Percentiles rank a stretch among this genome's conserved stretches.
phyloP scores from a whole-genome alignment of 2,797 vertebrate genomes.

The Macroramphosus scolopax region DNA sequence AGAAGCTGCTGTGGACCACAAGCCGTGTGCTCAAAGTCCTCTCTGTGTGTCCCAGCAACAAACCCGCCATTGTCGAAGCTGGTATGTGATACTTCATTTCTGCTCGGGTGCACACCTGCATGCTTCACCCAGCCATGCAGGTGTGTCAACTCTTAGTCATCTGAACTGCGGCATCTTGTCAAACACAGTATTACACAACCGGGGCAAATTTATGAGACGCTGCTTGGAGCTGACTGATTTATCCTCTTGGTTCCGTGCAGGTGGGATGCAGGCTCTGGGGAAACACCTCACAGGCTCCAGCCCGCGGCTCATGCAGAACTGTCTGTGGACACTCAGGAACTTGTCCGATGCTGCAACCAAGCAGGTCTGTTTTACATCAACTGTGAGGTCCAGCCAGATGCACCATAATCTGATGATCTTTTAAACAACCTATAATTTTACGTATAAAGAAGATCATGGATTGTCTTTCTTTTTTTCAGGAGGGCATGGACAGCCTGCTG shows the following conservation, averaged over 20 bases:
- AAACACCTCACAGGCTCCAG: conserved; percentile 98
- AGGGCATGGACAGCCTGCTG: conserved; percentile 98
- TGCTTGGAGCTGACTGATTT: too few relatives aligned
- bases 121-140: too few relatives aligned
- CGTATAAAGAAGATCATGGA: too few relatives aligned
- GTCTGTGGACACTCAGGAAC: conserved; percentile 99
- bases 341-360: conserved; percentile 99
- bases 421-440: too few relatives aligned
- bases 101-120: too few relatives aligned
- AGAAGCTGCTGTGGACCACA: conserved; percentile 98
- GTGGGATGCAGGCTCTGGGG: conserved; percentile 98
- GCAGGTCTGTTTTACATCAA: too few relatives aligned
- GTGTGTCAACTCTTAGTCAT: too few relatives aligned
- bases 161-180: too few relatives aligned
- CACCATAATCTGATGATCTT: too few relatives aligned
- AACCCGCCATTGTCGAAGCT: conserved; percentile 98
- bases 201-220: too few relatives aligned
- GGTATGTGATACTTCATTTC: too few relatives aligned
- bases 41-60: conserved; percentile 99
- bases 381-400: conserved; percentile 22
- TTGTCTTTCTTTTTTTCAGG: conserved; percentile 75
- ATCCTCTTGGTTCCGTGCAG: conserved; percentile 65
- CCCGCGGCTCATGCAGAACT: conserved; percentile 98
- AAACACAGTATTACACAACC: too few relatives aligned
- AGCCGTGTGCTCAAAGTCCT: conserved; percentile 98